Evolutionary conservation across 2,888 invertebrate genomes (phyloP).

Genomic region (Pristionchus exspectatus): DNA sequence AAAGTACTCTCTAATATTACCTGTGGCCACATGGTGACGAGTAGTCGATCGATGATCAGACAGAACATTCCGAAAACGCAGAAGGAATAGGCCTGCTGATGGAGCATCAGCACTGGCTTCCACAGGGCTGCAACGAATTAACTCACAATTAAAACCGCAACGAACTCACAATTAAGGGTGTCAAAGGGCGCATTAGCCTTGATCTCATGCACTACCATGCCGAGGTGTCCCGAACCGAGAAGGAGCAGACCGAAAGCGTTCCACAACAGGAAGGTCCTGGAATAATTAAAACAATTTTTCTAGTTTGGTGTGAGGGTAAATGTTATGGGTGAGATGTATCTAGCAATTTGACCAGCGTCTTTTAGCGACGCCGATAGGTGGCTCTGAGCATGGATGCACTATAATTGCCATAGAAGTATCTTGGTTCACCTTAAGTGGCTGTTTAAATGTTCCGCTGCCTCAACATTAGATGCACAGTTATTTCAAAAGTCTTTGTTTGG

Average conservation of each 20-base stretch:
- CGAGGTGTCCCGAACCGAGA: not conserved
- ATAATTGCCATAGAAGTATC: no score
- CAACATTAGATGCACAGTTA: no score
- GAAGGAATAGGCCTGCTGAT: conserved; percentile 50
- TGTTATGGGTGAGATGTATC: no score
- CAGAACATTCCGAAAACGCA: conserved; percentile 41
- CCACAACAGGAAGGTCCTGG: conserved; percentile 36
- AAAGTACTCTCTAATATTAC: no score
- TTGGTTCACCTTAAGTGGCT: no score
- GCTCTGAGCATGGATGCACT: no score
- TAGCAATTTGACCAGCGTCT: no score
- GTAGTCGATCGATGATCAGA: conserved; percentile 37
- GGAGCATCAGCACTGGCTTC: conserved; percentile 1
- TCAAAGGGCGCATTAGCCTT: conserved; percentile 3
- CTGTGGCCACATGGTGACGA: not conserved
- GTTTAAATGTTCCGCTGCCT: no score
- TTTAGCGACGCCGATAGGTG: no score
- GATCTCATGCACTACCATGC: conserved; percentile 32
- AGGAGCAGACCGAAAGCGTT: conserved; percentile 23
- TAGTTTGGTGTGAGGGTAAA: not conserved
- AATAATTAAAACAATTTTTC: not conserved
- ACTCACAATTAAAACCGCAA: no score
- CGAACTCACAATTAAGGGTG: conserved; percentile 2
- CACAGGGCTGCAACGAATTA: conserved; percentile 18
- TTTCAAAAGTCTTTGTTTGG: not conserved